Conservation (phyloP, 2,797 vertebrate genomes). For the Acridotheres tristis region DNA sequence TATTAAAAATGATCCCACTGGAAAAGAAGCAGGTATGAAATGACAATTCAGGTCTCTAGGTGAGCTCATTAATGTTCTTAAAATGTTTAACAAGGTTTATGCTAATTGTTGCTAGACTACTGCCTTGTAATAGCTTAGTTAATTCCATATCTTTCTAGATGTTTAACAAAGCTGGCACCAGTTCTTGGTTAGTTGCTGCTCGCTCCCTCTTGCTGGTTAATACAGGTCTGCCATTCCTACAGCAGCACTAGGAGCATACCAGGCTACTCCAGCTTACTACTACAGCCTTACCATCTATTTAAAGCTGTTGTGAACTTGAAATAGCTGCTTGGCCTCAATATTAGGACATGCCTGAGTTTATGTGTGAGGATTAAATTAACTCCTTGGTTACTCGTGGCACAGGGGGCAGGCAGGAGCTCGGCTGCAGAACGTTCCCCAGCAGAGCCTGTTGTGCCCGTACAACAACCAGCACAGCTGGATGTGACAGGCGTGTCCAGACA, state of each 20-base stretch:
- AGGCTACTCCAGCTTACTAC: constrained; percentile 4
- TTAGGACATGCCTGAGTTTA: background rate
- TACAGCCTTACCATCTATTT: constrained; percentile 12
- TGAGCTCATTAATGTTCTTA: constrained; percentile 58
- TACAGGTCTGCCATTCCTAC: background rate
- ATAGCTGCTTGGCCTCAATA: constrained; percentile 20
- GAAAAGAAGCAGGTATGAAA: constrained; percentile 63
- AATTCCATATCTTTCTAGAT: constrained; percentile 21
- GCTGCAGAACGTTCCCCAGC: background rate
- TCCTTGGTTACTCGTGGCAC: background rate
- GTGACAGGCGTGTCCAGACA: background rate
- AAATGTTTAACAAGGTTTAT: constrained; percentile 57
- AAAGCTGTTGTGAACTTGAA: constrained; percentile 28
- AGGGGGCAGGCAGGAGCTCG: background rate
- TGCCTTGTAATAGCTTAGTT: constrained; percentile 28
- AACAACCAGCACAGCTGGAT: background rate
- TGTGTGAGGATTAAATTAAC: background rate
- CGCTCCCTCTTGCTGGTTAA: background rate
- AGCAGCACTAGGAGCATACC: background rate
- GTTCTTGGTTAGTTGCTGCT: background rate
- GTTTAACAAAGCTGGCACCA: constrained; percentile 45
- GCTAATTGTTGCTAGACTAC: constrained; percentile 60
- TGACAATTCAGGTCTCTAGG: constrained; percentile 56
- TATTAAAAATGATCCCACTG: constrained; percentile 61
- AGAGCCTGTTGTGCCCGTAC: background rate